Evolutionary conservation across 2,888 invertebrate species (phyloP).

Genomic region (Himalopsyche japonica): DNA sequence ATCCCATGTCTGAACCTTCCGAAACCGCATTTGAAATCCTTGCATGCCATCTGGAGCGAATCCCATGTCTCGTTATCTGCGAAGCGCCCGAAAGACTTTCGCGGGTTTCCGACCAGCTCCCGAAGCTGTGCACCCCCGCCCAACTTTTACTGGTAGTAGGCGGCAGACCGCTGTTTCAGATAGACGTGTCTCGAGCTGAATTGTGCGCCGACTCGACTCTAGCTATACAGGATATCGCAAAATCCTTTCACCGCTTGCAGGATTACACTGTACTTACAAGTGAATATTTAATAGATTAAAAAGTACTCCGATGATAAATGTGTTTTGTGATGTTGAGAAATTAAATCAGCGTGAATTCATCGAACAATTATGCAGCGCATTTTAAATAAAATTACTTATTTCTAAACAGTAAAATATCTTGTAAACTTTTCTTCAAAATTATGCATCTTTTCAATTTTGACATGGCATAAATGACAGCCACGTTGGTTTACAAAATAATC

Average conservation of each 20-base stretch:
- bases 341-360: no score
- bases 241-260: background rate
- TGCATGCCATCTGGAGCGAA: background rate
- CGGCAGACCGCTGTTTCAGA: background rate
- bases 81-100: background rate
- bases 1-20: background rate
- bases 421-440: no score
- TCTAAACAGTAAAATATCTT: no score
- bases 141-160: background rate
- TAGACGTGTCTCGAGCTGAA: background rate
- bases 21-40: background rate
- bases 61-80: background rate
- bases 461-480: no score
- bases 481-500: no score
- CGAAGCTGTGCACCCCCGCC: background rate
- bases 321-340: no score
- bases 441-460: no score
- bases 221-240: background rate
- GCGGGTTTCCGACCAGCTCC: background rate
- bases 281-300: background rate
- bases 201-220: background rate
- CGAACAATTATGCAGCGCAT: no score
- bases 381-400: no score
- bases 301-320: no score
- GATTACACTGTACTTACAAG: background rate